A percentile compares a stretch with the other conserved stretches of the same genome.
Conservation (phyloP, 2,888 invertebrate genomes). For the Emmelina monodactyla region DNA sequence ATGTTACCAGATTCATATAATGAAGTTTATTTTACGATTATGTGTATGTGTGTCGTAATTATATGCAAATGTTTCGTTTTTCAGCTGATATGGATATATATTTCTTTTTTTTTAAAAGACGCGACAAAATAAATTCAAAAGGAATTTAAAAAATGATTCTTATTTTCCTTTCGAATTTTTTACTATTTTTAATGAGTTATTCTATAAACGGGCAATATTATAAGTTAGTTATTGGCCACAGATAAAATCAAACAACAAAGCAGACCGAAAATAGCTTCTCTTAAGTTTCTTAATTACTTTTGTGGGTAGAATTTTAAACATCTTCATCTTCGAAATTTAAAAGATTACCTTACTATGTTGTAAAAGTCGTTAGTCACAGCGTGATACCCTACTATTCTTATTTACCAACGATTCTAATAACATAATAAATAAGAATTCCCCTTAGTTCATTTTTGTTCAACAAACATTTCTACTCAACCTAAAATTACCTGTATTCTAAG, state of each 20-base stretch:
- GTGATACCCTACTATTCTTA: conserved; percentile 42
- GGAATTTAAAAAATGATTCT: no score
- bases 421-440: conserved; percentile 41
- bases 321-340: conserved; percentile 55
- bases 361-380: conserved; percentile 54
- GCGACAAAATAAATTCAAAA: no score
- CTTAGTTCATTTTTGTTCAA: conserved; percentile 36
- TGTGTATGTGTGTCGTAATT: no score
- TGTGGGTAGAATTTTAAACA: conserved; percentile 41
- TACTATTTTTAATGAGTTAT: no score
- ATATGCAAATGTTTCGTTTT: no score
- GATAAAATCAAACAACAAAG: background rate
- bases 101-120: no score
- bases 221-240: no score
- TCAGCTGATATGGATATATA: no score
- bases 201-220: no score
- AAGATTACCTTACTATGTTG: conserved; percentile 43
- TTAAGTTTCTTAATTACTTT: conserved; percentile 35
- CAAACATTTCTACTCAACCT: no score
- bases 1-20: background rate
- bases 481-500: no score
- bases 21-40: background rate
- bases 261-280: conserved; percentile 22
- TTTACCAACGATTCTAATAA: conserved; percentile 24
- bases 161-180: no score